Percentiles rank a stretch among this genome's conserved stretches.
Conservation (phyloP, 2,888 invertebrate species). For the Tachina lurida region DNA sequence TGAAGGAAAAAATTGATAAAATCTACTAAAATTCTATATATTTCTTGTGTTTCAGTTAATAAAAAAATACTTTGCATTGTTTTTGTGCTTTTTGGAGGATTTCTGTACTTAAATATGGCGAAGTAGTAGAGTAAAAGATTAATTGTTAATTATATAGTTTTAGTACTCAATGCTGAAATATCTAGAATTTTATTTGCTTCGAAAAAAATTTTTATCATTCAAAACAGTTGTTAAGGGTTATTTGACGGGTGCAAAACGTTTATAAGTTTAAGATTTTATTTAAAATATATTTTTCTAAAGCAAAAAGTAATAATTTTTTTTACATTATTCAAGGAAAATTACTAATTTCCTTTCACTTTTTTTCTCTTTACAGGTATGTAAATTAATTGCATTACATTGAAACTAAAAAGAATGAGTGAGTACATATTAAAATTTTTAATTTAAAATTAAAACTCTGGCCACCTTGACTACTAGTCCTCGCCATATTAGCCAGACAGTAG, state of each 20-base stretch:
- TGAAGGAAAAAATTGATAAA: slow-evolving; percentile 71
- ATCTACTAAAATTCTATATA: slow-evolving; percentile 56
- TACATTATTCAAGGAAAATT: neutral
- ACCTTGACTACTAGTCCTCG: slow-evolving; percentile 4
- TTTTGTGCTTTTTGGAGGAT: slow-evolving; percentile 68
- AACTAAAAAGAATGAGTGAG: slow-evolving; percentile 9
- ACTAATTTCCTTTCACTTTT: neutral
- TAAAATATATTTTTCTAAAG: slow-evolving; percentile 28
- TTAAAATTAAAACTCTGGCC: slow-evolving; percentile 24
- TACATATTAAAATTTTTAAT: neutral
- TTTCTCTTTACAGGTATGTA: slow-evolving; percentile 64
- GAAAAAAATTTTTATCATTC: slow-evolving; percentile 57
- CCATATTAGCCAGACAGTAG: slow-evolving; percentile 46
- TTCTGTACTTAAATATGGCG: slow-evolving; percentile 58
- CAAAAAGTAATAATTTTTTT: slow-evolving; percentile 25
- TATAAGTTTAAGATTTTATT: neutral
- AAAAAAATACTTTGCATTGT: slow-evolving; percentile 64
- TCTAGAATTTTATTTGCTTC: slow-evolving; percentile 59
- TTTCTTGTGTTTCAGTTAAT: slow-evolving; percentile 3
- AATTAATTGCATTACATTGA: neutral
- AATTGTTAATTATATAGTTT: slow-evolving; percentile 66
- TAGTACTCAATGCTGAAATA: slow-evolving; percentile 71
- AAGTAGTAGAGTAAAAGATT: slow-evolving; percentile 56
- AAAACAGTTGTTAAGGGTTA: slow-evolving; percentile 82
- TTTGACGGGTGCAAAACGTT: slow-evolving; percentile 81